Base-by-base conservation (phyloP, 2,797 vertebrate genomes). In the Diglossa cyanea region DNA sequence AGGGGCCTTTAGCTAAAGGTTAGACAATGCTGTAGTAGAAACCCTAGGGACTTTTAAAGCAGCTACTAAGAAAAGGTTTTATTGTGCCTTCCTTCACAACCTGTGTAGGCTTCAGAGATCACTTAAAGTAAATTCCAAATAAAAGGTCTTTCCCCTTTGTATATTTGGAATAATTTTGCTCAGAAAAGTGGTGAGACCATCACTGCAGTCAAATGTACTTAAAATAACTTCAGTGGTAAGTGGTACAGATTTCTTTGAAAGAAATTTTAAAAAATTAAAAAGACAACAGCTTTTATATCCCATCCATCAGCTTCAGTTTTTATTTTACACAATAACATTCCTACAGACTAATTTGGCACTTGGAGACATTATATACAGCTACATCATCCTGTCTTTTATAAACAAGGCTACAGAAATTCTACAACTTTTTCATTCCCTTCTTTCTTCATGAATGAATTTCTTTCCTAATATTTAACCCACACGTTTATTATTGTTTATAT, bases 1-100 rank as follows among this genome's bases (percentile, higher is more conserved):
- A 75, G 20, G 24, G 33, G 7, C 42, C 47, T 91, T 93, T 86
- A 93, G 75, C 21, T 88, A 93, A 97, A 96, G 88, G 80, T 94
- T 87, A 93, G 65, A 62, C 25, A 95, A 79, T 40, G 26, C 10
- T 61, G 16, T 61, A 62, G 50, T 39, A 70, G 75, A 77, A 82
- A 65, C 74, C 72, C 72, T 11, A 26, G 63, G n/a, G 58, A 94
- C 85, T 91, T 81, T 77, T 93, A 68, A 65, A 73, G 61, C 45
- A 42, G 44, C 79, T 89, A 42, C 65, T 67, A 48, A 76, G 73
- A 81, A 62, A 92, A 58, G 50, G 40, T 73, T 94, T 93, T 91
- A 83, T 61, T 73, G 19, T 76, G 71, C 62, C 16, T 84, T 75
- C 28, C 33, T 86, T 54, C 31, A 63, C 26, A 65, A 54, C 8